A percentile compares a stretch with the other conserved stretches of the same genome.
Evolutionary conservation across 2,797 vertebrate genomes (phyloP).

Genomic region (Astyanax mexicanus): DNA sequence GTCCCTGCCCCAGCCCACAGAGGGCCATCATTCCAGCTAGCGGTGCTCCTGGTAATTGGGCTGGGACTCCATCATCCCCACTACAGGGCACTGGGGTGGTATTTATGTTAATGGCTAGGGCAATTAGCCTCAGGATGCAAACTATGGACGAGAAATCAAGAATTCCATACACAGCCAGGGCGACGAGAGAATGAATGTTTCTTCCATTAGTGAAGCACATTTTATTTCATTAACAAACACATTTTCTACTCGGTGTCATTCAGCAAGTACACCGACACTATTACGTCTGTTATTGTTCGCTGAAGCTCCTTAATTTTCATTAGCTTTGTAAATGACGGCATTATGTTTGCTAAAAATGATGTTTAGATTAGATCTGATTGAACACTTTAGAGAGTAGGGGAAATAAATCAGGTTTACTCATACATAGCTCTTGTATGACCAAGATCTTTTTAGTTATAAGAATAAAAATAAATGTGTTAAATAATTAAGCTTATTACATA

Average conservation of each 20-base stretch:
- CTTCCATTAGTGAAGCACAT: conserved; percentile 27
- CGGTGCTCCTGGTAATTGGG: conserved; percentile 77
- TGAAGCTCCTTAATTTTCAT: too few relatives aligned
- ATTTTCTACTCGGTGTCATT: not conserved
- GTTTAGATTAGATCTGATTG: not conserved
- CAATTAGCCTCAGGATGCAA: conserved; percentile 77
- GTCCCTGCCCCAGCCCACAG: conserved; percentile 60
- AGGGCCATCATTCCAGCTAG: conserved; percentile 65
- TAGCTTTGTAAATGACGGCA: too few relatives aligned
- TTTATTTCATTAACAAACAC: not conserved
- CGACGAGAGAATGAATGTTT: conserved; percentile 1
- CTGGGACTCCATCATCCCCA: conserved; percentile 75
- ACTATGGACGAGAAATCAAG: conserved; percentile 46
- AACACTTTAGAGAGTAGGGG: not conserved
- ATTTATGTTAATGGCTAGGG: conserved; percentile 77
- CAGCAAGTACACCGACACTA: not conserved
- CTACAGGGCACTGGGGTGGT: conserved; percentile 68
- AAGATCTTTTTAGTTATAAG: too few relatives aligned
- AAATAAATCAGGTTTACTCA: not conserved
- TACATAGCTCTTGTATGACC: not conserved
- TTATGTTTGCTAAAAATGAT: not conserved
- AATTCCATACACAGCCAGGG: conserved; percentile 20
- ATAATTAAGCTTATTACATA: too few relatives aligned
- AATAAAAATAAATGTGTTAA: too few relatives aligned
- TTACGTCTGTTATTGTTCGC: not conserved